A percentile compares a stretch with the other conserved stretches of the same genome.
These are phyloP conservation scores for Sminthurides bifidus DNA, from an alignment of 1,140 invertebrate genomes.

Conservation along the genomic window DNA sequence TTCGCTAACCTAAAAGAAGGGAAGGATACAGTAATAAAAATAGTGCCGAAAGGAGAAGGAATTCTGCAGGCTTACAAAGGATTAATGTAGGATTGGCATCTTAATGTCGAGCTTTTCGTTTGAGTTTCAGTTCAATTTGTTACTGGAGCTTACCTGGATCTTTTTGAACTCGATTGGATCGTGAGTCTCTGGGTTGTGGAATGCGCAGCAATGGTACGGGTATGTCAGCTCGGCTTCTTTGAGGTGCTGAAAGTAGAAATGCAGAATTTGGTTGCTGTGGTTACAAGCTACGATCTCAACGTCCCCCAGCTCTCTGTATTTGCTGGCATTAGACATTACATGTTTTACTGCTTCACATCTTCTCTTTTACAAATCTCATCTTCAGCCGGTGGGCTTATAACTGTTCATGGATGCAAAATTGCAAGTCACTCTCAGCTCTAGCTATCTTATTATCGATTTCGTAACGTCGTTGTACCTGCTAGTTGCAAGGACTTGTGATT, in stretches of 20 bases:
- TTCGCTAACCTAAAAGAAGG: too few relatives aligned
- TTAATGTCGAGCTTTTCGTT: too few relatives aligned
- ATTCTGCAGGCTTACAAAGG: too few relatives aligned
- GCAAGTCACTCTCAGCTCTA: not conserved
- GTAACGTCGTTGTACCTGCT: too few relatives aligned
- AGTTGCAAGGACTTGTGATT: too few relatives aligned
- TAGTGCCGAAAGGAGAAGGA: too few relatives aligned
- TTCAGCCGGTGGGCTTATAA: not conserved
- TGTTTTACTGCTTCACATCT: not conserved
- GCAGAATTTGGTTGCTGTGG: not conserved
- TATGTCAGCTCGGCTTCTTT: slow-evolving; percentile 56
- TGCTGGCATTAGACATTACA: not conserved
- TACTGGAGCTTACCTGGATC: slow-evolving; percentile 31
- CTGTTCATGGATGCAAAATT: not conserved
- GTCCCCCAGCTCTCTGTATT: too few relatives aligned
- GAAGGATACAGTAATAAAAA: too few relatives aligned
- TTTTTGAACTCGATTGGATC: slow-evolving; percentile 46
- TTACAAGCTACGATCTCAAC: not conserved
- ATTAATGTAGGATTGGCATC: too few relatives aligned
- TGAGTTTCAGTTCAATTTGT: too few relatives aligned
- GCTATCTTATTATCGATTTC: too few relatives aligned
- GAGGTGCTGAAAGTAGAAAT: slow-evolving; percentile 36
- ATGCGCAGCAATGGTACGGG: slow-evolving; percentile 81
- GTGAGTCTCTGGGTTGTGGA: slow-evolving; percentile 65
- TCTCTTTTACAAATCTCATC: not conserved